phyloP scores from a whole-genome alignment of 2,888 invertebrate species.

The Blastobasis lacticolella region DNA sequence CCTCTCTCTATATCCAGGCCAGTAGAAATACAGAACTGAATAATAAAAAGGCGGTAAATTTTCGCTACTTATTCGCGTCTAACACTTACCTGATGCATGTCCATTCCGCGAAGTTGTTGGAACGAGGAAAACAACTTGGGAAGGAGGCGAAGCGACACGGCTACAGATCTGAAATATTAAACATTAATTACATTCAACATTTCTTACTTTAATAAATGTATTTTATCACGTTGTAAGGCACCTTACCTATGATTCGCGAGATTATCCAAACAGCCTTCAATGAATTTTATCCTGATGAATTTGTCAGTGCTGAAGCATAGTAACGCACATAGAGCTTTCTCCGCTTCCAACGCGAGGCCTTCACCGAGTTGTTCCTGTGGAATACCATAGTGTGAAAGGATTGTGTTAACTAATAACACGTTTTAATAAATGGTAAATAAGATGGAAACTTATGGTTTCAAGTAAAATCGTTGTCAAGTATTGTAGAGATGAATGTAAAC shows the following conservation, averaged over 20 bases:
- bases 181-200: neutral
- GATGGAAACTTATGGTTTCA: too few species aligned
- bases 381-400: too few species aligned
- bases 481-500: too few species aligned
- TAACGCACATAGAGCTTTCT: constrained; percentile 91
- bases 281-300: constrained; percentile 92
- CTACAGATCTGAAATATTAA: constrained; percentile 79
- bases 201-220: neutral
- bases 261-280: constrained; percentile 94
- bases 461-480: too few species aligned
- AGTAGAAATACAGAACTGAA: too few species aligned
- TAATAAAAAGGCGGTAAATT: too few species aligned
- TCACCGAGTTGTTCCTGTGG: constrained; percentile 87
- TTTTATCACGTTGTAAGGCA: neutral
- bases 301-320: constrained; percentile 93
- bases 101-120: constrained; percentile 89
- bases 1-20: too few species aligned
- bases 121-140: constrained; percentile 94
- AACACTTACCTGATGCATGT: constrained; percentile 81
- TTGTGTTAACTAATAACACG: too few species aligned
- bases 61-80: neutral
- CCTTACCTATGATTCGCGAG: constrained; percentile 84
- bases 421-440: too few species aligned
- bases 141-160: constrained; percentile 89
- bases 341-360: constrained; percentile 93